Conservation (phyloP, 2,888 invertebrate genomes). For the Schizaphis graminum region DNA sequence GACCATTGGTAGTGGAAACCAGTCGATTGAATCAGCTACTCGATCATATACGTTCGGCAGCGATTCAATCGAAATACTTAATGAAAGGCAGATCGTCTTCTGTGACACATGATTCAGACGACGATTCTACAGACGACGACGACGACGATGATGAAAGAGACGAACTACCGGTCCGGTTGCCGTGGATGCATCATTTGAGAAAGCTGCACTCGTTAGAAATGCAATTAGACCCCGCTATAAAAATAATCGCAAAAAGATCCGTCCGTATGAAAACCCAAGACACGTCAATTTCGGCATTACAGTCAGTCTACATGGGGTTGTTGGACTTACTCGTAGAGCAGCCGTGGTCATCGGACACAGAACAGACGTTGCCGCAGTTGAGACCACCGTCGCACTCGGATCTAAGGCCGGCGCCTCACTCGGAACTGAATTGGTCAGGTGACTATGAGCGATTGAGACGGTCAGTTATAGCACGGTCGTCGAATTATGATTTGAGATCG, state of each 20-base stretch:
- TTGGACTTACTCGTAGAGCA: background rate
- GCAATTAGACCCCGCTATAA: background rate
- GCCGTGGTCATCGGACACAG: background rate
- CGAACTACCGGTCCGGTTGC: background rate
- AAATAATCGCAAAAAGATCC: background rate
- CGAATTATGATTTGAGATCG: background rate
- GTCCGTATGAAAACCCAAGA: background rate
- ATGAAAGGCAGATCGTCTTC: no score
- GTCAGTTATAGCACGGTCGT: background rate
- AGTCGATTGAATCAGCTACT: no score
- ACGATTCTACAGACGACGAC: no score
- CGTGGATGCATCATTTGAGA: background rate
- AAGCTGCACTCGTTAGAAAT: no score
- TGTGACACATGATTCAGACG: no score
- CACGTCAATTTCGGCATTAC: background rate
- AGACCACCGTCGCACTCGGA: no score
- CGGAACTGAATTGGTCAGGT: background rate
- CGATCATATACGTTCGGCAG: no score
- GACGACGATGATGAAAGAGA: background rate
- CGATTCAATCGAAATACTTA: no score
- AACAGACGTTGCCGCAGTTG: no score
- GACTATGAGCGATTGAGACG: background rate
- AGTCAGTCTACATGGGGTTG: background rate
- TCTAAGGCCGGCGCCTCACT: no score
- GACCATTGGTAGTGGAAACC: no score